These are phyloP conservation scores for Trididemnum nubilum DNA, from an alignment of 23 tunicate genomes.

Conservation along the genomic window DNA sequence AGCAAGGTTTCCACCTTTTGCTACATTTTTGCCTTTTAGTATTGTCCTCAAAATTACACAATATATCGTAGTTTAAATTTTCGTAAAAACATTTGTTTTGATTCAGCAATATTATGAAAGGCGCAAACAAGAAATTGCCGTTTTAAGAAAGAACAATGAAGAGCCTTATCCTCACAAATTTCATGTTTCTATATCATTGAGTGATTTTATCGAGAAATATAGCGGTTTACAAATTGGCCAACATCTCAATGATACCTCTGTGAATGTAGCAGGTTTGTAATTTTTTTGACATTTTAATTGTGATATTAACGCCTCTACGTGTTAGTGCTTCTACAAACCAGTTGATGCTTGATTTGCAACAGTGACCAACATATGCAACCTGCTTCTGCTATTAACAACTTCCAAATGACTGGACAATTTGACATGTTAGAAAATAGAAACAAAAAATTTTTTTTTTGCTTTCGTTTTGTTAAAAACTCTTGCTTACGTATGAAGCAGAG, in stretches of 20 bases:
- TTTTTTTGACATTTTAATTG: background rate
- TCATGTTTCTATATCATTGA: conserved; percentile 72
- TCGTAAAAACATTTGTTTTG: too few species aligned
- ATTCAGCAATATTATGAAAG: conserved; percentile 86
- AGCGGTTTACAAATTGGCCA: conserved; percentile 58
- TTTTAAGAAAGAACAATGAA: conserved; percentile 37
- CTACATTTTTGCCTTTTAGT: too few species aligned
- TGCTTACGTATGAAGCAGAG: too few species aligned
- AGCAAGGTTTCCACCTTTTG: too few species aligned
- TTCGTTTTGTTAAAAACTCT: too few species aligned
- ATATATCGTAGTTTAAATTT: too few species aligned
- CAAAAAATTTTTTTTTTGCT: too few species aligned
- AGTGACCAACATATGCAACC: too few species aligned
- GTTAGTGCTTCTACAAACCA: background rate
- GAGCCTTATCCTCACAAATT: conserved; percentile 98
- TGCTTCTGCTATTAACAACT: too few species aligned
- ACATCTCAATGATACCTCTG: conserved; percentile 38
- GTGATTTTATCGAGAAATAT: conserved; percentile 68
- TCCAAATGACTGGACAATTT: too few species aligned
- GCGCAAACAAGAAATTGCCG: conserved; percentile 67
- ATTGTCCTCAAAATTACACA: too few species aligned
- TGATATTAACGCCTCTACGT: background rate
- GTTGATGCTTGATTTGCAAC: background rate
- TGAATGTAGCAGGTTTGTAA: conserved; percentile 61
- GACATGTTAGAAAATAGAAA: too few species aligned